A percentile compares a stretch with the other conserved stretches of the same genome.
Evolutionary conservation across 2,888 invertebrate genomes (phyloP).

Genomic region (Mimachlamys varia): DNA sequence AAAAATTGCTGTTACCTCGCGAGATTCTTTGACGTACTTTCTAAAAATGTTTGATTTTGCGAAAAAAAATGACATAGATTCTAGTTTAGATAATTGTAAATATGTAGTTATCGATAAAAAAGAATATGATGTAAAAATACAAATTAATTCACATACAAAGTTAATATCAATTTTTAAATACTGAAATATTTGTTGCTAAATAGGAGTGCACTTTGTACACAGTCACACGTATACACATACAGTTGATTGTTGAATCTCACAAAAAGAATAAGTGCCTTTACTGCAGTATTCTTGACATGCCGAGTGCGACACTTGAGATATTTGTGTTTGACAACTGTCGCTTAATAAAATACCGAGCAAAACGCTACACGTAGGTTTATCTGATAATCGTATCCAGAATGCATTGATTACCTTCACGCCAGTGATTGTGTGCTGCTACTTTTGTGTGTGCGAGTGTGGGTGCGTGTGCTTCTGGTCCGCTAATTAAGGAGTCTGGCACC

Average conservation of each 20-base stretch:
- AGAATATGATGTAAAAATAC: no score
- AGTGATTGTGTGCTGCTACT: background rate
- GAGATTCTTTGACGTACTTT: no score
- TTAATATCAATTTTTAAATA: no score
- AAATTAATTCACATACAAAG: no score
- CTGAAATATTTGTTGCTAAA: no score
- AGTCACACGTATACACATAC: background rate
- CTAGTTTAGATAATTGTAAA: no score
- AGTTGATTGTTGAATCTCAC: background rate
- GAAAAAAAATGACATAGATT: no score
- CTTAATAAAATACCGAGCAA: background rate
- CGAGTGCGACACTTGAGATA: background rate
- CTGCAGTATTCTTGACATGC: background rate
- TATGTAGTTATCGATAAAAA: no score
- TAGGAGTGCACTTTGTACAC: background rate
- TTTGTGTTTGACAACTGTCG: background rate
- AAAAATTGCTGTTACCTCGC: no score
- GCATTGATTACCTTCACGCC: background rate
- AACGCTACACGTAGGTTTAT: background rate
- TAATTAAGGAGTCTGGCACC: constrained; percentile 36
- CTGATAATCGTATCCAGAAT: background rate
- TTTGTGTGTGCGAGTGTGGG: background rate
- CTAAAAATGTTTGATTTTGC: no score
- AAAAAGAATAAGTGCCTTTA: background rate
- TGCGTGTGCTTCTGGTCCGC: background rate